Percentiles rank a stretch among this genome's conserved stretches.
phyloP scores from a whole-genome alignment of 2,888 invertebrate species.

The Parascotia fuliginaria region DNA sequence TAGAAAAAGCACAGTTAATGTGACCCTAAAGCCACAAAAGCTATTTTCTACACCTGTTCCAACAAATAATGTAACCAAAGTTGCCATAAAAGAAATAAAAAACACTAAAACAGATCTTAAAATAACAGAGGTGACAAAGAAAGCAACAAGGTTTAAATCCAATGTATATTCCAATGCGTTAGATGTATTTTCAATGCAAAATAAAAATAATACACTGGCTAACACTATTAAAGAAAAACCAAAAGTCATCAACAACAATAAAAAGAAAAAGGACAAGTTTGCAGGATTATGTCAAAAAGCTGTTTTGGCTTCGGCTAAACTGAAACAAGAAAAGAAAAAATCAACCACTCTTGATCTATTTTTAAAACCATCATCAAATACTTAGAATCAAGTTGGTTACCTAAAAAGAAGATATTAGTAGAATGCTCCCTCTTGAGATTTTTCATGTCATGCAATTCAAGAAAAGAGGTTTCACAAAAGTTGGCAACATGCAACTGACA shows the following conservation, averaged over 20 bases:
- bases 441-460: too few species aligned
- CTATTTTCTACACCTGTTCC: conserved; percentile 7
- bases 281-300: conserved; percentile 76
- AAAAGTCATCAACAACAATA: conserved; percentile 75
- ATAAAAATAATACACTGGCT: conserved; percentile 62
- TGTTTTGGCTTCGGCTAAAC: conserved; percentile 69
- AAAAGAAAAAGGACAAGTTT: conserved; percentile 78
- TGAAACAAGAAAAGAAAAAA: conserved; percentile 57
- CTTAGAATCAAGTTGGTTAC: too few species aligned
- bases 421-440: too few species aligned
- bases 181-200: conserved; percentile 70
- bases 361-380: conserved; percentile 73
- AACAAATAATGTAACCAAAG: conserved; percentile 8
- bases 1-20: conserved; percentile 50
- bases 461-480: too few species aligned
- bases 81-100: conserved; percentile 10
- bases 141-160: too few species aligned
- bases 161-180: conserved; percentile 70
- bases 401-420: too few species aligned
- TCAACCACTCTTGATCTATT: conserved; percentile 70
- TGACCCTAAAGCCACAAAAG: conserved; percentile 54
- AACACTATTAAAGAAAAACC: conserved; percentile 48
- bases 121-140: too few species aligned
- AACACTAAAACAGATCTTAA: not conserved
- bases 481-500: too few species aligned